A percentile compares a stretch with the other conserved stretches of the same genome.
These are phyloP conservation scores for Trachelus iudaicus DNA, from an alignment of 2,888 invertebrate species.

Conservation along the genomic window DNA sequence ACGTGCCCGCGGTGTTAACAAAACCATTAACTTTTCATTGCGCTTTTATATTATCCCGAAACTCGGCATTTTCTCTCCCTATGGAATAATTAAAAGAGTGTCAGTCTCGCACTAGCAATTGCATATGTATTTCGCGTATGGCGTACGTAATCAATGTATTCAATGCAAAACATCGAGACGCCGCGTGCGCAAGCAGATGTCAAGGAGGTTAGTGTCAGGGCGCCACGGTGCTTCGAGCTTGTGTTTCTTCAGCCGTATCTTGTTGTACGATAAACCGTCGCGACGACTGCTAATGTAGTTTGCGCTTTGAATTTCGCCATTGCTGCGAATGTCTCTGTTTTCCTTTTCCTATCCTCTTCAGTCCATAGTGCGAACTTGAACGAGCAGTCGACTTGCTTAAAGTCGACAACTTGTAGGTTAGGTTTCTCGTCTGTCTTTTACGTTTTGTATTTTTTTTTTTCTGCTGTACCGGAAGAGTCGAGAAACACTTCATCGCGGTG, in stretches of 20 bases:
- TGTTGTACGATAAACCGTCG: not conserved
- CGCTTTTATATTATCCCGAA: not conserved
- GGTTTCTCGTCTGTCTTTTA: not conserved
- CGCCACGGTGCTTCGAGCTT: conserved; percentile 10
- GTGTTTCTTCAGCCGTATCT: conserved; percentile 3
- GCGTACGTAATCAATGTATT: conserved; percentile 44
- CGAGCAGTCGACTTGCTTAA: not conserved
- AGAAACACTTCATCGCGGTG: not conserved
- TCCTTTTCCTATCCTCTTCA: not conserved
- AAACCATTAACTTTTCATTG: not conserved
- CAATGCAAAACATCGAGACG: conserved; percentile 50
- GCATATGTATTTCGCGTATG: conserved; percentile 42
- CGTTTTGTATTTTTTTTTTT: not conserved
- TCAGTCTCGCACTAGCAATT: conserved; percentile 21
- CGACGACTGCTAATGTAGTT: not conserved
- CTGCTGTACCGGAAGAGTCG: not conserved
- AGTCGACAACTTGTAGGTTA: not conserved
- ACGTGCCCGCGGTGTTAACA: not conserved
- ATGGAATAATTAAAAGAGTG: not conserved
- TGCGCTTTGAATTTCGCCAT: not conserved
- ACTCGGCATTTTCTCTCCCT: not conserved
- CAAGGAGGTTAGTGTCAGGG: conserved; percentile 48
- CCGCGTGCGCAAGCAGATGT: conserved; percentile 47
- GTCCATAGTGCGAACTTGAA: not conserved
- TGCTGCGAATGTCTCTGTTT: not conserved